phyloP scores from a whole-genome alignment of 2,888 invertebrate genomes.

The Lepidochrysops patricia region DNA sequence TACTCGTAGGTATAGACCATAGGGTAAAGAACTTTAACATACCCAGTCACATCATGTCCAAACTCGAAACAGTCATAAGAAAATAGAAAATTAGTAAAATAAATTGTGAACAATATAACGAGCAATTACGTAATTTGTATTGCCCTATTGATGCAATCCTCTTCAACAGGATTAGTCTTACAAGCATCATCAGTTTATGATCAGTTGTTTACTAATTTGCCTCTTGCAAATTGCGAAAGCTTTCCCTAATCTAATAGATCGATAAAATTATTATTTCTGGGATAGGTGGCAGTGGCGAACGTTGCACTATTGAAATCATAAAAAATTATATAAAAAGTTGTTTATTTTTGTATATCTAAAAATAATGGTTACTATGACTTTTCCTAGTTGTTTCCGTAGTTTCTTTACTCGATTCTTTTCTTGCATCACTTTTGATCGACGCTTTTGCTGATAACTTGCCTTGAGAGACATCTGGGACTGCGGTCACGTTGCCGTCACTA shows the following conservation, averaged over 20 bases:
- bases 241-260: not conserved
- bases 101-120: too few relatives aligned
- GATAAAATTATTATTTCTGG: not conserved
- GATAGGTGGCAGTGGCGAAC: not conserved
- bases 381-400: not conserved
- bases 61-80: too few relatives aligned
- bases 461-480: conserved; percentile 38
- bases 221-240: not conserved
- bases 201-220: not conserved
- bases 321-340: too few relatives aligned
- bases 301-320: too few relatives aligned
- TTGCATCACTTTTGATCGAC: not conserved
- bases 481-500: conserved; percentile 37
- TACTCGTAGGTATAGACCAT: too few relatives aligned
- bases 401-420: not conserved
- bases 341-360: too few relatives aligned
- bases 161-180: not conserved
- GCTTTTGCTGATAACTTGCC: conserved; percentile 23
- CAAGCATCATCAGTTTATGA: not conserved
- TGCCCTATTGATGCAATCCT: not conserved
- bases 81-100: too few relatives aligned
- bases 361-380: too few relatives aligned
- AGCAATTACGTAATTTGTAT: not conserved
- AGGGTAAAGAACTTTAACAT: too few relatives aligned
- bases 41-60: too few relatives aligned